Percentiles rank a stretch among this genome's conserved stretches.
phyloP scores from a whole-genome alignment of 1,140 invertebrate genomes.

The Scaptomyza pallida region DNA sequence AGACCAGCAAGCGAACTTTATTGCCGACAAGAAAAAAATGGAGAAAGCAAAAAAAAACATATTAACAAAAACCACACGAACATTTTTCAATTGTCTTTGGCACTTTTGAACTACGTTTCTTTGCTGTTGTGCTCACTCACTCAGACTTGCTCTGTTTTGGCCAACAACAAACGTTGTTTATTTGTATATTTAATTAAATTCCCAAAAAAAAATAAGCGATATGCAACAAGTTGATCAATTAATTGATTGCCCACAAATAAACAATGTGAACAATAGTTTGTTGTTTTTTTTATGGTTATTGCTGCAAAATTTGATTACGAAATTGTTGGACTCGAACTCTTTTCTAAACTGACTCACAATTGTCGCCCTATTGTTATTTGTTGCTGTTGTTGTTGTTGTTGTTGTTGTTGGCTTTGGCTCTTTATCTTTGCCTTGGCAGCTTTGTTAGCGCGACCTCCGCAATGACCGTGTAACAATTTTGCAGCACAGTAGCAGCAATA shows the following conservation, averaged over 20 bases:
- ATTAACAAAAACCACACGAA: conserved; percentile 6
- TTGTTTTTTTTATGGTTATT: no score
- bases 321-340: conserved; percentile 25
- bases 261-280: neutral
- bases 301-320: conserved; percentile 34
- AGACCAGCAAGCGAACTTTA: conserved; percentile 3
- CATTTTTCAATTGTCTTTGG: conserved; percentile 9
- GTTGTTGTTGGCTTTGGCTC: conserved; percentile 31
- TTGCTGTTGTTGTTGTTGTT: conserved; percentile 27
- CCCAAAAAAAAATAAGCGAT: neutral
- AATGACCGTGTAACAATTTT: conserved; percentile 80
- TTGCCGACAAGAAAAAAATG: conserved; percentile 8
- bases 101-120: neutral
- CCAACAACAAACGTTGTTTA: conserved; percentile 6
- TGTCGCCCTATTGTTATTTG: conserved; percentile 24
- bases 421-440: conserved; percentile 54
- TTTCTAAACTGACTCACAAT: conserved; percentile 28
- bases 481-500: conserved; percentile 41
- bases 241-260: conserved; percentile 4
- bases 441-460: conserved; percentile 68
- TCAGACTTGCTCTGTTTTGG: neutral
- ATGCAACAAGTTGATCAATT: conserved; percentile 44
- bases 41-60: neutral
- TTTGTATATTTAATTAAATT: neutral
- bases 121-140: neutral